A percentile compares a stretch with the other conserved stretches of the same genome.
Evolutionary conservation across 2,888 invertebrate species (phyloP).

Genomic region (Drosophila flavopinicola): DNA sequence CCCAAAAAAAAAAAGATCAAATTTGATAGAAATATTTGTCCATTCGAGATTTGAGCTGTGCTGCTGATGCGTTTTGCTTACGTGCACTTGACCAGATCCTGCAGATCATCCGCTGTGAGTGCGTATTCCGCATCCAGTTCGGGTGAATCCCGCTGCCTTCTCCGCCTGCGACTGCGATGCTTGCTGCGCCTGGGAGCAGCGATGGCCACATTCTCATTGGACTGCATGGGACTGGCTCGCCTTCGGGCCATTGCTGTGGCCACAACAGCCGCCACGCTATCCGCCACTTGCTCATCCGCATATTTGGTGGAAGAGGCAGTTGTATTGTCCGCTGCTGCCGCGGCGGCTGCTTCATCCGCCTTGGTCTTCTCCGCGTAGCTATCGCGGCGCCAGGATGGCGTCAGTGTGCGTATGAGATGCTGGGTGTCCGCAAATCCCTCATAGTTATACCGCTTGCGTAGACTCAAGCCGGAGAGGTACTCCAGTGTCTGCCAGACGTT

Average conservation of each 20-base stretch:
- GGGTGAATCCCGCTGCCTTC: constrained; percentile 8
- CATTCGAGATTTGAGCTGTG: no score
- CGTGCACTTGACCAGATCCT: constrained; percentile 83
- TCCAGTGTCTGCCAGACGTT: constrained; percentile 84
- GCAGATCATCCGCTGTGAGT: constrained; percentile 72
- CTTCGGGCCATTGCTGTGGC: constrained; percentile 29
- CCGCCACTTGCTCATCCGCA: constrained; percentile 24
- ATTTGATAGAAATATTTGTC: no score
- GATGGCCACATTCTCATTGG: constrained; percentile 44
- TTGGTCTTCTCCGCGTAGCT: constrained; percentile 78
- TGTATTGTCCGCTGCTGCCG: no score
- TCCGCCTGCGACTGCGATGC: constrained; percentile 30
- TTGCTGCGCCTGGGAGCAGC: constrained; percentile 23
- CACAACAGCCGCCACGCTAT: constrained; percentile 31
- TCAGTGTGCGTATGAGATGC: constrained; percentile 74
- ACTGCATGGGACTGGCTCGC: constrained; percentile 35
- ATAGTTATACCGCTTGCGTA: constrained; percentile 81
- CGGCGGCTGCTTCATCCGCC: constrained; percentile 39
- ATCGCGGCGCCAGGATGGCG: constrained; percentile 79
- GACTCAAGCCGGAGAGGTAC: constrained; percentile 76
- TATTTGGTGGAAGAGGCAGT: constrained; percentile 51
- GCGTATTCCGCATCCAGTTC: constrained; percentile 72
- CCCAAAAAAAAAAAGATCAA: no score
- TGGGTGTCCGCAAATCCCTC: constrained; percentile 81
- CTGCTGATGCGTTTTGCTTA: constrained; percentile 47